These are phyloP conservation scores for Ectemnius lituratus DNA, from an alignment of 2,888 invertebrate genomes.

Conservation along the genomic window DNA sequence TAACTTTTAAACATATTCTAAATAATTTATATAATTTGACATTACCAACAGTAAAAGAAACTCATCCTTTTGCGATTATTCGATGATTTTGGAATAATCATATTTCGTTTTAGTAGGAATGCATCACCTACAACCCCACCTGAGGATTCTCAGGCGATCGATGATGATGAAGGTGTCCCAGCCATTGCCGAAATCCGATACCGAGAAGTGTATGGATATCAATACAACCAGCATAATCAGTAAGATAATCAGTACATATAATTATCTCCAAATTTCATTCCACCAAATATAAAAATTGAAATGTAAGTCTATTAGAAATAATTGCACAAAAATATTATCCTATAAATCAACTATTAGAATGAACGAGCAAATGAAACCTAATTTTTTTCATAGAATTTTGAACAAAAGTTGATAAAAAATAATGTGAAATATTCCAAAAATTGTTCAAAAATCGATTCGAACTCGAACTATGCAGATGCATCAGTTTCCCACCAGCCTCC, in stretches of 20 bases:
- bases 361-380: not conserved
- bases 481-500: conserved; percentile 32
- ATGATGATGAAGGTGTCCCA: conserved; percentile 38
- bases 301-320: no score
- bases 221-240: conserved; percentile 49
- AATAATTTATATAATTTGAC: no score
- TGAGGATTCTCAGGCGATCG: conserved; percentile 24
- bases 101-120: conserved; percentile 12
- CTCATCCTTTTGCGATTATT: no score
- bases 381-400: not conserved
- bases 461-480: conserved; percentile 43
- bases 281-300: not conserved
- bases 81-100: not conserved
- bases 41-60: no score
- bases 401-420: not conserved
- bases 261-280: not conserved
- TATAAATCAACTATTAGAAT: no score
- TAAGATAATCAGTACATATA: conserved; percentile 29
- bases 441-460: not conserved
- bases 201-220: conserved; percentile 49
- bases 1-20: no score
- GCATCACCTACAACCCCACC: conserved; percentile 32
- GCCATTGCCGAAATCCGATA: conserved; percentile 37
- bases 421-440: no score
- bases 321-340: no score